Base-by-base conservation (phyloP, 1,140 invertebrate genomes). In the Pteromalus puparum region DNA sequence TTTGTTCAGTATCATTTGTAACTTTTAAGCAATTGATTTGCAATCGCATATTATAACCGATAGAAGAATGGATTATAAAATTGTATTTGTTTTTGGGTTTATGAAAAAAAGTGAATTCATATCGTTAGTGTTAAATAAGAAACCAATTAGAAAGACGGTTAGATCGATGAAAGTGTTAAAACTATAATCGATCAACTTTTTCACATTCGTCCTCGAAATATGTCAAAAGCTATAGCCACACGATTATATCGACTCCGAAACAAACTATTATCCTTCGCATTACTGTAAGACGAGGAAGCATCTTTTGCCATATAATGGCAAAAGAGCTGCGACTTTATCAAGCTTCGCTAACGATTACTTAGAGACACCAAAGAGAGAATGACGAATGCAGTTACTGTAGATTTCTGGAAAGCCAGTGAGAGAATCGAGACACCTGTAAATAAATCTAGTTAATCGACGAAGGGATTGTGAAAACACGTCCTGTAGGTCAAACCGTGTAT, bases 381-480 rank as follows among this genome's bases (percentile, higher is more conserved):
- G 38, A 42, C 48, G 72, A 67, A 72, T 70, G 67, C 79, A 72
- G 30, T 28, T 28, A 30, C 28, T 30, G 15, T 30, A 18, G 75
- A 61, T 77, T 21, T 34, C 3, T 12, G 61, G 26, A 67, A 67
- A 79, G 7, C 7, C 30, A 38, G n/a, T 5, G 30, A 80, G 42
- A 65, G n/a, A 48, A 79, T n/a, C 24, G 30, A 72, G 70, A 48
- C 79, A 81, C 48, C 15, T 81, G 87, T 86, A 87, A 86, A 86
- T 86, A 87, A 61, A 82, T 80, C 73, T 86, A 87, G 75, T 80
- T 81, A 78, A 85, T 85, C 82, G 68, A 86, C 70, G 53, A n/a
- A 24, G 67, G 24, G 34, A 48, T 2, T 13, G 28, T 7, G 9
- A 67, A 70, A 46, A 30, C 53, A 72, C 15, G 18, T 81, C 79